Base-by-base conservation (phyloP, 1,140 invertebrate genomes). In the Panagrolaimus sp. region DNA sequence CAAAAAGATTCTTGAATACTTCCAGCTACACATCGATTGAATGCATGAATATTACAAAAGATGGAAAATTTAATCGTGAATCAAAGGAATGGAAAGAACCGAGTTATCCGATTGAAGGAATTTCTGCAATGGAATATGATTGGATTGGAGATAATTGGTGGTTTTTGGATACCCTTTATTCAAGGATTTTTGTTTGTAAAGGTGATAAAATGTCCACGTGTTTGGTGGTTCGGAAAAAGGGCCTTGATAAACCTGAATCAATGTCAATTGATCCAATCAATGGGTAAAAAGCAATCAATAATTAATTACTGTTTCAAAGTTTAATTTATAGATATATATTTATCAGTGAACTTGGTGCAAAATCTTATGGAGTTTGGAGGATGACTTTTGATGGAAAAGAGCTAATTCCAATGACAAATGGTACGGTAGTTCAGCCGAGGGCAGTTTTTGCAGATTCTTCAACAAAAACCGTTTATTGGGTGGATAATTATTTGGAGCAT, bases 401-500 rank as follows among this genome's bases (percentile, higher is more conserved):
- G 52, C 21, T 58, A n/a, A 58, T n/a, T 1, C 28, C 28, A 24
- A 26, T 58, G 52, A 58, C 52, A 8, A 58, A 58, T 17, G 52
- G 28, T 4, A 58, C 21, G 4, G 52, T 28, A 10, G 52, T 28
- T n/a, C 21, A 26, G 10, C 21, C 28, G 4, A 58, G 28, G 10
- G 12, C 52, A 21, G 52, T 58, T 28, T 58, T 26, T 58, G 52
- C 52, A 21, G 52, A 58, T 58, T 28, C 52, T 8, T 12, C 52
- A 12, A 58, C 14, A 21, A 28, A 58, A 26, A 58, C 52, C 14
- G 52, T 58, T 9, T 58, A 58, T 26, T 58, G 52, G 52, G 52
- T 58, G 10, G 52, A 58, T 58, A 58, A 58, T 26, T 58, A 58
- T 21, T n/a, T 58, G 1, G 52, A 58, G 17, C 52, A 58, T 58